A percentile compares a stretch with the other conserved stretches of the same genome.
phyloP scores from a whole-genome alignment of 2,888 invertebrate species.

The Phaonia tiefii region DNA sequence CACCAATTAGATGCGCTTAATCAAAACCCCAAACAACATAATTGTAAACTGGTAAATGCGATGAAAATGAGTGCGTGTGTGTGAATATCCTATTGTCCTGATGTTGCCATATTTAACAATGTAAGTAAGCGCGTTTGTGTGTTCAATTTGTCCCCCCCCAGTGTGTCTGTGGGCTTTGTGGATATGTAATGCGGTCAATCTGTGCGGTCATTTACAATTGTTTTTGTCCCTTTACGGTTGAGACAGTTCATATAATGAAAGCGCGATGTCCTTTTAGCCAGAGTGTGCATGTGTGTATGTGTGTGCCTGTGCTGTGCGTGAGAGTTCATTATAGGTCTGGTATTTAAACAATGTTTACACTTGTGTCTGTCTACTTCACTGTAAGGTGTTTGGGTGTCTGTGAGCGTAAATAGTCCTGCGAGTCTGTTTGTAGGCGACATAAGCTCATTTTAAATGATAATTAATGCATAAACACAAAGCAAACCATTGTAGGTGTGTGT shows the following conservation, averaged over 20 bases:
- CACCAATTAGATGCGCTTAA: slow-evolving; percentile 38
- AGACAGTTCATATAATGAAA: too few species aligned
- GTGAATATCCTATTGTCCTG: neutral
- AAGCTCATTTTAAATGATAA: slow-evolving; percentile 65
- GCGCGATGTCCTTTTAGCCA: slow-evolving; percentile 3
- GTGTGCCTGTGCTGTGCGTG: slow-evolving; percentile 28
- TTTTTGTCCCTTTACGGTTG: slow-evolving; percentile 27
- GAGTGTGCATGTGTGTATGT: neutral
- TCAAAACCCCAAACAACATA: slow-evolving; percentile 37
- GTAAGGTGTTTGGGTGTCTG: slow-evolving; percentile 24
- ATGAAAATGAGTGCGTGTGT: slow-evolving; percentile 1
- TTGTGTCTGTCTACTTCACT: neutral
- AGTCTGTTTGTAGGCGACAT: slow-evolving; percentile 42
- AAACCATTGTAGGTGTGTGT: slow-evolving; percentile 18
- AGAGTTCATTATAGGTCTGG: slow-evolving; percentile 53
- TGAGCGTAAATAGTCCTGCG: slow-evolving; percentile 1
- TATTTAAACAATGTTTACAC: slow-evolving; percentile 59
- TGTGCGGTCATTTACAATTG: slow-evolving; percentile 58
- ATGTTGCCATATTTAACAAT: too few species aligned
- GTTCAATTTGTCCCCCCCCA: too few species aligned
- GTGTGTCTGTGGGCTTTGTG: slow-evolving; percentile 30
- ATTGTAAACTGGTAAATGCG: slow-evolving; percentile 20
- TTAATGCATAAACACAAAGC: slow-evolving; percentile 52
- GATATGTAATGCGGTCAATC: slow-evolving; percentile 61
- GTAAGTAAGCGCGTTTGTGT: neutral